phyloP scores from a whole-genome alignment of 2,888 invertebrate species.

The Sinopyrophorus schimmeli region DNA sequence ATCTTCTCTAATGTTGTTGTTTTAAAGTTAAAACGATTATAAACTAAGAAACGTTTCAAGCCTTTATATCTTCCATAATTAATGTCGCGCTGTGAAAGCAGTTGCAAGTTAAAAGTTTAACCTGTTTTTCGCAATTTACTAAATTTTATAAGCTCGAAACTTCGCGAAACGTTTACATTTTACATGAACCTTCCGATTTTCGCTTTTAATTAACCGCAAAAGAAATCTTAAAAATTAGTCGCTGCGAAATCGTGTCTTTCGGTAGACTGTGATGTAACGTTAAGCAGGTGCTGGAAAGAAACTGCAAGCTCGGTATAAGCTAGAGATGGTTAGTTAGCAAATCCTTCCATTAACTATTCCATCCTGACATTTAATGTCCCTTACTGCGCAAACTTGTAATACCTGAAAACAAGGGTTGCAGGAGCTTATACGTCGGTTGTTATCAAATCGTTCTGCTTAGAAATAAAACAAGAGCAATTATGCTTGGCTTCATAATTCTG shows the following conservation, averaged over 20 bases:
- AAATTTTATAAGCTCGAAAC: constrained; percentile 7
- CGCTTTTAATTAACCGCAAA: constrained; percentile 14
- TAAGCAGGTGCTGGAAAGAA: too few relatives aligned
- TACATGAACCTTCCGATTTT: constrained; percentile 11
- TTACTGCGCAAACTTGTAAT: constrained; percentile 21
- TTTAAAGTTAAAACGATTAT: constrained; percentile 9
- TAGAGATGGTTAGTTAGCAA: constrained; percentile 21
- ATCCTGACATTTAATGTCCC: constrained; percentile 23
- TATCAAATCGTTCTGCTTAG: constrained; percentile 16
- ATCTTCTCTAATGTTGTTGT: constrained; percentile 10
- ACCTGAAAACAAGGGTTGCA: constrained; percentile 21
- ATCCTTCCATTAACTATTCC: constrained; percentile 23
- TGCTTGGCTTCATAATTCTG: too few relatives aligned
- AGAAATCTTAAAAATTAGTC: background rate
- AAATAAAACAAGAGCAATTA: constrained; percentile 16
- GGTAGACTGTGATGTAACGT: too few relatives aligned
- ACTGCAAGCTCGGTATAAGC: constrained; percentile 16
- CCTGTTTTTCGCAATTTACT: constrained; percentile 12
- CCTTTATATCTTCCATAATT: constrained; percentile 15
- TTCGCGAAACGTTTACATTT: constrained; percentile 13
- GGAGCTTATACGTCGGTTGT: constrained; percentile 17
- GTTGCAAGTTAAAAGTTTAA: constrained; percentile 15
- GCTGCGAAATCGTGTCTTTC: too few relatives aligned
- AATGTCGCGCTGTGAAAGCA: constrained; percentile 10
- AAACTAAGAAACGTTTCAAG: constrained; percentile 15